A percentile compares a stretch with the other conserved stretches of the same genome.
Conservation (phyloP, 2,113 vertebrate genomes). For the Felis chaus region DNA sequence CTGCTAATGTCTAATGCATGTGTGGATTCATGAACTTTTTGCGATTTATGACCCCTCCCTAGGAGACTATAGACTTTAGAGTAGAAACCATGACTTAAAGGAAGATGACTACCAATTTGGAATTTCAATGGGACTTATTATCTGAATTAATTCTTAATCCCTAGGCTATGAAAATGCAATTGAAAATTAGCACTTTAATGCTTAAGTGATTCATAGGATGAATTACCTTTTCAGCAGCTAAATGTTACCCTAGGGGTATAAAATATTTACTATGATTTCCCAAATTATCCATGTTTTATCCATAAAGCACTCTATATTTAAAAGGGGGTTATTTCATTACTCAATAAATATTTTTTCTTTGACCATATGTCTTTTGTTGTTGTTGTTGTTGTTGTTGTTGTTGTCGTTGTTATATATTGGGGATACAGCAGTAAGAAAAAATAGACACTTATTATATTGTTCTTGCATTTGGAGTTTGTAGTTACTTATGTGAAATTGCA, state of each 20-base stretch:
- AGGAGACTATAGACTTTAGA: background rate
- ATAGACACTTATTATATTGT: background rate
- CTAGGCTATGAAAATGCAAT: conserved; percentile 41
- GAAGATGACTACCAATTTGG: conserved; percentile 33
- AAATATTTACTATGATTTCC: conserved; percentile 45
- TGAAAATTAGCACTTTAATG: conserved; percentile 64
- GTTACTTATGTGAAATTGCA: background rate
- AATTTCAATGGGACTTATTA: conserved; percentile 62
- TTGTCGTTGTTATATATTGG: background rate
- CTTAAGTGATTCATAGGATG: conserved; percentile 50
- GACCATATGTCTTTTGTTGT: background rate
- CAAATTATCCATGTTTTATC: conserved; percentile 10
- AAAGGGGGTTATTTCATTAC: background rate
- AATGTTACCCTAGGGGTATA: conserved; percentile 51
- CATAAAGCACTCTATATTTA: background rate
- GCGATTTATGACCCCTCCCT: background rate
- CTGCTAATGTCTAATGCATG: background rate
- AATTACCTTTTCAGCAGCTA: conserved; percentile 40
- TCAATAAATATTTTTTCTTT: background rate
- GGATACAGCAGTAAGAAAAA: background rate
- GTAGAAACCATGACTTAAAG: background rate
- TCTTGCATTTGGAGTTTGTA: background rate
- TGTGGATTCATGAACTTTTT: background rate
- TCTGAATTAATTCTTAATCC: conserved; percentile 65
- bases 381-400: background rate